These are phyloP conservation scores for Oscarella lobularis DNA, from an alignment of 37 sponge, comb jelly and placozoan species.

Conservation along the genomic window DNA sequence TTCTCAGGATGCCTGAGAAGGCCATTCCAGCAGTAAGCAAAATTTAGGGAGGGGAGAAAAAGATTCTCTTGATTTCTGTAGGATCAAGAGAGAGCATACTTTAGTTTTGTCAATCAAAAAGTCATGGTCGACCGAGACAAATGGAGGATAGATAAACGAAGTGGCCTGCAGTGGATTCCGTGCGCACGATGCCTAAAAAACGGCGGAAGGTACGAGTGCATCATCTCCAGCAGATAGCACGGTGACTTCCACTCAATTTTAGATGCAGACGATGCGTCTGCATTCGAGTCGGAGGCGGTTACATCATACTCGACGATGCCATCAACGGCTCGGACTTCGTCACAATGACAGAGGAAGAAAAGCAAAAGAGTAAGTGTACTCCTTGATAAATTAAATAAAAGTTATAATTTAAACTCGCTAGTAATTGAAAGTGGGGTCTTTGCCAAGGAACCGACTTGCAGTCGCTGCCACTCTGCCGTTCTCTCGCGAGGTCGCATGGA, in stretches of 20 bases:
- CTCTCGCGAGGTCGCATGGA: not conserved
- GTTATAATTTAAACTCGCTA: no score
- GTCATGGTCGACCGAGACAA: not conserved
- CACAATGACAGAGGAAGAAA: no score
- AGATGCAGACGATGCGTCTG: not conserved
- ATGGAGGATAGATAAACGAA: not conserved
- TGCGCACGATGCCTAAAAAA: not conserved
- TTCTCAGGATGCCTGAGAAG: not conserved
- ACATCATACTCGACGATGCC: slow-evolving; percentile 54
- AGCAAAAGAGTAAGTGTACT: not conserved
- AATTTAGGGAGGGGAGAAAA: not conserved
- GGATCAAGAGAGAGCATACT: not conserved
- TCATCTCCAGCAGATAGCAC: not conserved
- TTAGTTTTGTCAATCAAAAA: not conserved
- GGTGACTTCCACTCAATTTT: not conserved
- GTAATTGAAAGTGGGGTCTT: not conserved
- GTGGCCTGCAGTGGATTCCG: not conserved
- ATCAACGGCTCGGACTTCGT: no score
- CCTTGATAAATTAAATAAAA: no score
- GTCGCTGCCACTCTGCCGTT: not conserved
- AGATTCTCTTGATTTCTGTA: not conserved
- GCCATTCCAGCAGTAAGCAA: not conserved
- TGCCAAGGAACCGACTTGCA: not conserved
- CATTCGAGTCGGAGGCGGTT: slow-evolving; percentile 66
- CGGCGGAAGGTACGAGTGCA: not conserved